Evolutionary conservation across 2,888 invertebrate species (phyloP), one percentile per base, ranked within the genome.

Genomic region (Nomada lathburiana): DNA sequence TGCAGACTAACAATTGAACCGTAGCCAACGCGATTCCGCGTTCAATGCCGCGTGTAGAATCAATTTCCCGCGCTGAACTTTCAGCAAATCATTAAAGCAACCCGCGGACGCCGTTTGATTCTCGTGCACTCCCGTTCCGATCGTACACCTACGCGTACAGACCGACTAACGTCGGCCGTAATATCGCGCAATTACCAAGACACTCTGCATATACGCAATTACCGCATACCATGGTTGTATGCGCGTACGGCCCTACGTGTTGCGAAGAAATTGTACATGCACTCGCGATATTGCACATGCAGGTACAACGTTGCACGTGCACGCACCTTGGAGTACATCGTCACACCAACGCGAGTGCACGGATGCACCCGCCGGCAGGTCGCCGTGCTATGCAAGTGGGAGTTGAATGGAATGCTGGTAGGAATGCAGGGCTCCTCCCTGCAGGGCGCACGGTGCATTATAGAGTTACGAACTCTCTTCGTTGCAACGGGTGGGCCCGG

Each of bases 401-500:
- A 88, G 86, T 89, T 62, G 84, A 84, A 81, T 82, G 89, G 89
- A 89, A 89, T 89, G 89, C 82, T 85, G 87, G 85, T 71, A 84
- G 87, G 88, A 88, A 88, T 88, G 85, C 85, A 80, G 80, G 83
- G 70, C 81, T 87, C 88, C 83, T 86, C 88, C 88, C 88, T 80
- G 85, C 88, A 86, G 86, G 84, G 88, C 84, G 86, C 86, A 82
- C 76, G 76, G 76, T 87, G 87, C 88, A 89, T 89, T 89, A 89
- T 88, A 84, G 83, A 89, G 88, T 89, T 89, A 88, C 88, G 84
- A 88, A 88, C 87, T 84, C 87, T 84, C 80, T 87, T 87, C 74
- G 84, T 82, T 87, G 80, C 85, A 85, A 86, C 87, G 86, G 83
- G 85, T 83, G 88, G 80, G 71, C 86, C 81, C 50, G 76, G 80